These are phyloP conservation scores for Amphiduros pacificus DNA, from an alignment of 2,888 invertebrate genomes.

Conservation along the genomic window DNA sequence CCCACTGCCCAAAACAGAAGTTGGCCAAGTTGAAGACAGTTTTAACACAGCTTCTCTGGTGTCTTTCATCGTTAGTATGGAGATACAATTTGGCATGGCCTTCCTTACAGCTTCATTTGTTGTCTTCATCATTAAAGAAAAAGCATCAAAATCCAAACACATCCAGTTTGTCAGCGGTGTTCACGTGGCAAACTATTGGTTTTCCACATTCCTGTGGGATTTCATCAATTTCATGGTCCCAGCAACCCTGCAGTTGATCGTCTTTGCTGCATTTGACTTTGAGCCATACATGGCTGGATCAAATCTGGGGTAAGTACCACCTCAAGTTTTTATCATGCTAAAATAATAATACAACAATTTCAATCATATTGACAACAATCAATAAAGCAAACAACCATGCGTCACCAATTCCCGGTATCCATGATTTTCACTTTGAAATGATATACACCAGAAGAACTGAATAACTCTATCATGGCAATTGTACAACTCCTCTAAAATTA, in stretches of 20 bases:
- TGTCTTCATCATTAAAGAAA: slow-evolving; percentile 48
- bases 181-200: slow-evolving; percentile 68
- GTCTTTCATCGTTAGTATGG: slow-evolving; percentile 25
- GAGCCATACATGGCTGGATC: slow-evolving; percentile 62
- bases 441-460: too few relatives aligned
- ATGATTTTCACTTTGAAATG: too few relatives aligned
- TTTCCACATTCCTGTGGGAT: slow-evolving; percentile 71
- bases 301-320: slow-evolving; percentile 16
- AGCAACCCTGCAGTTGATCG: slow-evolving; percentile 65
- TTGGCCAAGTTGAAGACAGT: slow-evolving; percentile 7
- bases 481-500: too few relatives aligned
- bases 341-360: too few relatives aligned
- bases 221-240: slow-evolving; percentile 68
- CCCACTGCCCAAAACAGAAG: slow-evolving; percentile 66
- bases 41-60: background rate
- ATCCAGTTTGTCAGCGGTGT: slow-evolving; percentile 54
- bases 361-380: too few relatives aligned
- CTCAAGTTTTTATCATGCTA: too few relatives aligned
- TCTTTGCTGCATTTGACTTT: slow-evolving; percentile 70
- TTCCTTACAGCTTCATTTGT: slow-evolving; percentile 51
- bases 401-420: too few relatives aligned
- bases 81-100: slow-evolving; percentile 45
- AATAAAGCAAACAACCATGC: too few relatives aligned
- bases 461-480: too few relatives aligned
- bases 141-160: slow-evolving; percentile 43